phyloP scores from a whole-genome alignment of 2,797 vertebrate genomes.

The Etheostoma perlongum region DNA sequence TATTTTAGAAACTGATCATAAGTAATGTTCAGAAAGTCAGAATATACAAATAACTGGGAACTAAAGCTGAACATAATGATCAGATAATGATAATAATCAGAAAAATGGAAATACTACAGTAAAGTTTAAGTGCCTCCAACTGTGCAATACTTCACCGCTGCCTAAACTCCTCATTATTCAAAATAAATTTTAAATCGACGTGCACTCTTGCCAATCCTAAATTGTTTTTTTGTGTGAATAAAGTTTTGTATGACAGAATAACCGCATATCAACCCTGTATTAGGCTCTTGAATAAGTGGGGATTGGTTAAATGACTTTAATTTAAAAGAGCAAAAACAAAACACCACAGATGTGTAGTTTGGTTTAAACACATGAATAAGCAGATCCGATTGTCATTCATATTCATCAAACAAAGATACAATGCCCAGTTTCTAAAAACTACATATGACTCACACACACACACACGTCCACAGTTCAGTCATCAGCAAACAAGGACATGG shows the following conservation, averaged over 20 bases:
- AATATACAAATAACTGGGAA: too few species aligned
- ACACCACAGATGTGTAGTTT: neutral
- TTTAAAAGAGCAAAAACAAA: neutral
- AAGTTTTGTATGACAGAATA: neutral
- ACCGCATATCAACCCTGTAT: neutral
- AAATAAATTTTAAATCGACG: neutral
- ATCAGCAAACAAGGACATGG: constrained; percentile 26
- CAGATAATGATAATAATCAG: too few species aligned
- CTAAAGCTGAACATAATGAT: too few species aligned
- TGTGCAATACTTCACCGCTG: too few species aligned
- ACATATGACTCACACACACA: neutral
- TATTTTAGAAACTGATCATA: too few species aligned
- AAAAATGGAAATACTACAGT: too few species aligned
- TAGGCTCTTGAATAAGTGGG: neutral
- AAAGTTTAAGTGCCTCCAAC: too few species aligned
- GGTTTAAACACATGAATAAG: neutral
- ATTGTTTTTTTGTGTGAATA: neutral
- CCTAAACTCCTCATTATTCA: neutral
- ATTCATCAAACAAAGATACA: neutral
- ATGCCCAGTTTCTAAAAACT: constrained; percentile 5
- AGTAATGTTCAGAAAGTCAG: too few species aligned
- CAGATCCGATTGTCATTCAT: neutral
- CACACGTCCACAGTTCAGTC: neutral
- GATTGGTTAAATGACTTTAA: neutral
- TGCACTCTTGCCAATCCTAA: too few species aligned